These are phyloP conservation scores for Typhlichthys subterraneus DNA, from an alignment of 2,797 vertebrate species.

Conservation along the genomic window DNA sequence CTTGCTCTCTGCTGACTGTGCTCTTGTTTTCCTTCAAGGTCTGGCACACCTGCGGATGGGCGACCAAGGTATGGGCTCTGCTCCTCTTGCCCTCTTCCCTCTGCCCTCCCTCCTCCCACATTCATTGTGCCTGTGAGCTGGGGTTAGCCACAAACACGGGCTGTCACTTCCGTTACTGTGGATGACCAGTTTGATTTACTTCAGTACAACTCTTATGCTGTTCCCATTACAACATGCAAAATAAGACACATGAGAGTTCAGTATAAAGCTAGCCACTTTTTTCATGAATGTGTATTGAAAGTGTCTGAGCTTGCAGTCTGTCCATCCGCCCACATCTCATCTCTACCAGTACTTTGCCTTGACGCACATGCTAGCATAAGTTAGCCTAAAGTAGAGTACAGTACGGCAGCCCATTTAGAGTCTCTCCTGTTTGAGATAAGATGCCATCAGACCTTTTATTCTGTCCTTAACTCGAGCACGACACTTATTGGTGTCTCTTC, in stretches of 20 bases:
- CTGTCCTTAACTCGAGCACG: constrained; percentile 77
- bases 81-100: constrained; percentile 82
- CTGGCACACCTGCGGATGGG: constrained; percentile 99
- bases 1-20: constrained; percentile 98
- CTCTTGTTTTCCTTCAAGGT: constrained; percentile 99
- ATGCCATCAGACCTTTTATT: constrained; percentile 67
- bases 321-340: constrained; percentile 19
- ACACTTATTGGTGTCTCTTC: constrained; percentile 91
- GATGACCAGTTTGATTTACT: constrained; percentile 47
- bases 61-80: constrained; percentile 99
- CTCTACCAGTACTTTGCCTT: constrained; percentile 28
- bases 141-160: constrained; percentile 53
- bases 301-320: constrained; percentile 13
- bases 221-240: too few relatives aligned
- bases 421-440: constrained; percentile 26
- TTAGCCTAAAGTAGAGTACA: constrained; percentile 14
- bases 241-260: background rate
- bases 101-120: constrained; percentile 35
- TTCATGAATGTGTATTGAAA: constrained; percentile 72
- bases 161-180: constrained; percentile 70
- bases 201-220: constrained; percentile 40
- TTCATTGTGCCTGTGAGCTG: background rate
- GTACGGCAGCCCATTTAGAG: constrained; percentile 6
- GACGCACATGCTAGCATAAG: constrained; percentile 41
- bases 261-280: background rate